Evolutionary conservation across 2,888 invertebrate species (phyloP), one percentile per base, ranked within the genome.

Genomic region (Stictocephala bisonia): DNA sequence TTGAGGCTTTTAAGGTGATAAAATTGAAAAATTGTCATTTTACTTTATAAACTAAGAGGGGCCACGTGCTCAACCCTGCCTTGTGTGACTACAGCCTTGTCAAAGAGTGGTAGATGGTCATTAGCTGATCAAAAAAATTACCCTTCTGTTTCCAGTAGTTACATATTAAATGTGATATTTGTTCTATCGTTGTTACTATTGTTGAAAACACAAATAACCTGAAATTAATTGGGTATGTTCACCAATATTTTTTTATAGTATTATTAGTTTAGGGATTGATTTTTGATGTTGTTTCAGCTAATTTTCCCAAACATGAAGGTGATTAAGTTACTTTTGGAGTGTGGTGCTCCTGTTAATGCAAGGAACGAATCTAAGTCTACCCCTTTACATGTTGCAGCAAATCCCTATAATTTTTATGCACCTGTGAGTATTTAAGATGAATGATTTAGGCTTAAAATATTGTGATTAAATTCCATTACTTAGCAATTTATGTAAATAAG

Each of bases 331-430:
- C 87, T 96, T 78, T 85, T 96, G 75, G 88, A 89, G 77, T 91
- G 92, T 84, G 95, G 95, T 56, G 92, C 93, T 15, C 86, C 88
- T 81, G 90, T 93, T 0, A 91, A 92, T 84, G 90, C 90, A 31
- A 88, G 90, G 79, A 95, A 95, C 85, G 88, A 89, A 82, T 88
- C 89, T 72, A 90, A 91, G 80, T 91, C 91, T 70, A 94, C 95
- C 53, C 90, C 96, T 71, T 87, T 96, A 78, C 95, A 95, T 85
- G 88, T 93, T 75, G 94, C 94, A 35, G 90, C 92, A 76, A 88
- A 89, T 76, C 89, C 90, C n/a, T 89, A 90, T 83, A 94, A 94
- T 85, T 93, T 90, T 84, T 87, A 88, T 77, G 86, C 87, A 79
- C 86, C 88, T 83, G 91, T 90, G 84, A 72, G 27, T 67, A 0